Conservation (phyloP, 2,797 vertebrate genomes). For the Crypturellus tataupa region DNA sequence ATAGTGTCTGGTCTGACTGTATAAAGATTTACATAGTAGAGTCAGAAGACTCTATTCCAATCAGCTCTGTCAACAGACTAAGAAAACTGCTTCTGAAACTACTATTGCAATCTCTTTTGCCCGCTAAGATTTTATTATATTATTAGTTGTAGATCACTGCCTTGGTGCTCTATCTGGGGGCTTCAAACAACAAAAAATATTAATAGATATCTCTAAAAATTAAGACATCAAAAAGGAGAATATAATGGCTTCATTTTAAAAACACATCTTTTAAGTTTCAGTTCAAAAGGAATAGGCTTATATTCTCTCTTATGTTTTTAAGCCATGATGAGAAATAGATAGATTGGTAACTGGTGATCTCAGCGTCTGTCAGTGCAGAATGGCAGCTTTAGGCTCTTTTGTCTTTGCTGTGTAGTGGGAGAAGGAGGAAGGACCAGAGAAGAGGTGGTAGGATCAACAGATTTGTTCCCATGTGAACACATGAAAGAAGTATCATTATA, state of each 20-base stretch:
- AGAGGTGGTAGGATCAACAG: not conserved
- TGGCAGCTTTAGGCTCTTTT: not conserved
- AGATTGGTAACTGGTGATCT: not conserved
- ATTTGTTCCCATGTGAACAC: not conserved
- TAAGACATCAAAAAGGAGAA: not conserved
- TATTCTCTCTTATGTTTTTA: not conserved
- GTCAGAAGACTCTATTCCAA: accelerated
- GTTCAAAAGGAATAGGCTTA: not conserved
- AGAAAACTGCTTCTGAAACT: not conserved
- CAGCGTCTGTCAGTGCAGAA: not conserved
- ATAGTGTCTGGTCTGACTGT: not conserved
- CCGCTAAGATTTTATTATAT: not conserved
- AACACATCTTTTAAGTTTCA: not conserved
- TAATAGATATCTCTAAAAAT: not conserved
- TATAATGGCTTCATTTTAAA: not conserved
- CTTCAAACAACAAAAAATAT: not conserved
- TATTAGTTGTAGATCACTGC: not conserved
- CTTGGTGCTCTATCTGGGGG: not conserved
- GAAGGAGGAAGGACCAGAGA: not conserved
- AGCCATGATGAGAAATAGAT: not conserved
- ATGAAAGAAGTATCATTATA: not conserved
- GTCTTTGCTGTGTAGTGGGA: not conserved
- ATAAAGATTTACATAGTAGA: not conserved
- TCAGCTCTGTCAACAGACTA: not conserved
- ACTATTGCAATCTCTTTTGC: not conserved